Base-by-base conservation (phyloP, 53 echinoderm and acorn worm genomes). In the Arbacia lixula region DNA sequence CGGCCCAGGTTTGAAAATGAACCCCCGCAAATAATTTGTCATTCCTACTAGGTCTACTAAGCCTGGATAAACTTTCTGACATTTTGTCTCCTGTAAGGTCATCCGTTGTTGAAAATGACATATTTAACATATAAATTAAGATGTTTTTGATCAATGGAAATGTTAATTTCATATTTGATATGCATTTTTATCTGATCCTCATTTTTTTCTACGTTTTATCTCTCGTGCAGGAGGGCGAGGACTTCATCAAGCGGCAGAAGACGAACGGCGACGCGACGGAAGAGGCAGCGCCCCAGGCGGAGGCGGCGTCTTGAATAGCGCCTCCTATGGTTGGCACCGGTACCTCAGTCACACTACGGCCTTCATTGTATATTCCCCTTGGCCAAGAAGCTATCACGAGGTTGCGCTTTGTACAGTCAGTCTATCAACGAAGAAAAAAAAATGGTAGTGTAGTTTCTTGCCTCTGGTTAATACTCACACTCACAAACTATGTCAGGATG, bases 171-270 rank as follows among this genome's bases (percentile, higher is more conserved):
- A n/a, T n/a, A n/a, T n/a, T n/a, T n/a, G n/a, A n/a, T n/a, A n/a
- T n/a, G n/a, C n/a, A n/a, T n/a, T n/a, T n/a, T n/a, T n/a, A n/a
- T n/a, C n/a, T n/a, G n/a, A 46, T 46, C 46, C 14, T 46, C 46
- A 46, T 9, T 31, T 53, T 74, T 9, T 34, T 43, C 22, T 2
- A 26, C 26, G 34, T 19, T 5, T 60, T 16, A 56, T 36, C 22
- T 63, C 46, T n/a, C n/a, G n/a, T n/a, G 3, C 62, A 92, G 89
- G 91, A 96, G 77, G 96, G 93, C 17, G 89, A 93, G 52, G 96
- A 93, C 22, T 89, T 91, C 37, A 55, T 96, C 69, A 93, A 96
- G 60, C 85, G 89, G 65, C 91, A 96, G 91, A 96, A 96, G 73
- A 96, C 93, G 25, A 96, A 96, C 67, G 96, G 96, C 21, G 93